Evolutionary conservation across 2,888 invertebrate species (phyloP), one percentile per base, ranked within the genome.

Genomic region (Amitus sp.): DNA sequence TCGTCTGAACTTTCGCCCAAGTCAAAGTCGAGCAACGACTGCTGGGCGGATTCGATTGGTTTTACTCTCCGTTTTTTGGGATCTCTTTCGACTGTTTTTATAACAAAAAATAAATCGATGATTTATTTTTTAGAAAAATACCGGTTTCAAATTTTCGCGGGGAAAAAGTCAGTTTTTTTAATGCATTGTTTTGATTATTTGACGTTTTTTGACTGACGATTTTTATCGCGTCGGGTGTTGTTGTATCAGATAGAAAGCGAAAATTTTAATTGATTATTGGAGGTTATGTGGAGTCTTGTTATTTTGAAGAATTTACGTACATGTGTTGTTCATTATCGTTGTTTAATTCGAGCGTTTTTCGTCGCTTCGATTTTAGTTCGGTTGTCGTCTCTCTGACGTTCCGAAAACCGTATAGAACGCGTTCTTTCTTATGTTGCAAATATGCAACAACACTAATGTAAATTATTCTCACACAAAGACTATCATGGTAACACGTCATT

Each of bases 1-100:
- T 96, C 96, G 79, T 96, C 95, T 0, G 95, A 95, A 78, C 95
- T 95, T 80, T 94, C 94, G 30, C 92, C 95, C 59, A 94, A 85
- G 84, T 94, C 94, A 73, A 94, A 92, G 80, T 93, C 92, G 47
- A 93, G 83, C 54, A 94, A 83, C 5, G 92, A 89, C 37, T 82
- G 82, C 65, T 91, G 90, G 37, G 89, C 87, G 6, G 89, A 88
- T 76, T 87, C 90, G 57, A 89, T 91, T 62, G 91, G 93, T 80
- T 93, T 95, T 28, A 93, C 92, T 77, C 89, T 87, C 54, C 94
- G 85, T 80, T 94, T 95, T 66, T 90, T 91, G 7, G 90, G 92
- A 79, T 92, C 92, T 75, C 94, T 82, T 76, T 88, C 88, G 71
- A 87, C 86, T 86, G 69, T 49, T 73, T 71, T 67, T 60, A 72